These are phyloP conservation scores for Gymnoscelis rufifasciata DNA, from an alignment of 2,888 invertebrate genomes.

Conservation along the genomic window DNA sequence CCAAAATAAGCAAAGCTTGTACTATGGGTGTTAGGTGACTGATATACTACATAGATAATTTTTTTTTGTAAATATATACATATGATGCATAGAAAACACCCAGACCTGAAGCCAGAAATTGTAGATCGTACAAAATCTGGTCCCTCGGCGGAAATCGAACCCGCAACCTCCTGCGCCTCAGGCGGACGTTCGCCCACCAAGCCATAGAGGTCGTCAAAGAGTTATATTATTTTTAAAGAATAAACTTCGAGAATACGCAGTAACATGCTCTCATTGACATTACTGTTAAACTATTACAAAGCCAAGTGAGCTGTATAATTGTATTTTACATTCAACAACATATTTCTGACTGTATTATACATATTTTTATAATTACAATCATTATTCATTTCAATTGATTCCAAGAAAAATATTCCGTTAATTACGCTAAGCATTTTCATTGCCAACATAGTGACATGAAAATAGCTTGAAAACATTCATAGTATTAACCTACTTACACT, in stretches of 20 bases:
- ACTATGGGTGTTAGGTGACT: too few relatives aligned
- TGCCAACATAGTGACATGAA: background rate
- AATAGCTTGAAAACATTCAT: background rate
- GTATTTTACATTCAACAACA: conserved; percentile 21
- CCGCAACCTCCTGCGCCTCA: too few relatives aligned
- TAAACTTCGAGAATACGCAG: conserved; percentile 9
- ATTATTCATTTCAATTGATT: conserved; percentile 5
- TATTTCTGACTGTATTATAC: background rate
- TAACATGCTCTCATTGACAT: conserved; percentile 20
- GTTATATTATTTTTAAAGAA: background rate
- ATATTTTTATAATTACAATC: conserved; percentile 7
- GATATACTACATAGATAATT: too few relatives aligned
- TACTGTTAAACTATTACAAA: conserved; percentile 17
- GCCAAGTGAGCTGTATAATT: conserved; percentile 27
- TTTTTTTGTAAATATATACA: too few relatives aligned
- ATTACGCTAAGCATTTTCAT: background rate
- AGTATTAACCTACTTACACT: conserved; percentile 1
- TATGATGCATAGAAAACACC: too few relatives aligned
- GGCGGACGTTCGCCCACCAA: too few relatives aligned
- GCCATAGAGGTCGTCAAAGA: too few relatives aligned
- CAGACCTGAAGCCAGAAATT: too few relatives aligned
- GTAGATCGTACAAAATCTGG: too few relatives aligned
- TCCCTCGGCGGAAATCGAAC: too few relatives aligned
- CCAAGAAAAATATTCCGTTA: conserved; percentile 3
- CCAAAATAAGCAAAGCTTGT: too few relatives aligned